phyloP scores from a whole-genome alignment of 2,888 invertebrate species.

The Chaitophorus viminalis region DNA sequence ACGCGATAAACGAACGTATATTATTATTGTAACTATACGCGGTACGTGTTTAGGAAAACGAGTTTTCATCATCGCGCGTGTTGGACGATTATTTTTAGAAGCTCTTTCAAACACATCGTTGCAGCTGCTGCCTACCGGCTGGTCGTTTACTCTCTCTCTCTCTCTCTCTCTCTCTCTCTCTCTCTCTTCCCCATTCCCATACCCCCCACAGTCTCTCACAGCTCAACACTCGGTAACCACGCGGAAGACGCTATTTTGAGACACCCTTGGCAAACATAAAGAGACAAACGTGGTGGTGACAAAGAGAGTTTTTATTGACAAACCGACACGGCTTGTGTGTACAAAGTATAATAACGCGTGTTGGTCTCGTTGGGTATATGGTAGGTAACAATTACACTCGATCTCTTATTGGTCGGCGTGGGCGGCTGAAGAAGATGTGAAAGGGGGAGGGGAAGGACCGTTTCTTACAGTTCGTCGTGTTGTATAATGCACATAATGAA shows the following conservation, averaged over 20 bases:
- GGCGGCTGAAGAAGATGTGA: neutral
- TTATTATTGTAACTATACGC: neutral
- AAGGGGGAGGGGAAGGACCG: neutral
- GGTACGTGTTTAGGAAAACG: neutral
- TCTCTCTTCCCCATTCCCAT: no score
- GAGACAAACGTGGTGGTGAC: neutral
- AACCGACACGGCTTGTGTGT: neutral
- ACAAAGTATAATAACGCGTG: neutral
- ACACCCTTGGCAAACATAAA: slow-evolving; percentile 14
- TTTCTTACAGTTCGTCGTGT: neutral
- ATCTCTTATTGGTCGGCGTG: neutral
- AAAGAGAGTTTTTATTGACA: neutral
- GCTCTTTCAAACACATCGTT: neutral
- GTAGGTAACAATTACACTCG: neutral
- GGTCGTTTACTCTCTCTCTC: no score
- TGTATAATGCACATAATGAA: neutral
- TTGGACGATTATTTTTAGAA: slow-evolving; percentile 9
- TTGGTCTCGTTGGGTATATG: no score
- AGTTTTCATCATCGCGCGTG: neutral
- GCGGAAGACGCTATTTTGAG: slow-evolving; percentile 31
- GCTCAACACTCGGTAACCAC: no score
- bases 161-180: no score
- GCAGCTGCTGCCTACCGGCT: neutral
- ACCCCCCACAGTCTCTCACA: no score
- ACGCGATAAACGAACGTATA: neutral